phyloP scores from a whole-genome alignment of 2,888 invertebrate species.

The Temnothorax unifasciatus region DNA sequence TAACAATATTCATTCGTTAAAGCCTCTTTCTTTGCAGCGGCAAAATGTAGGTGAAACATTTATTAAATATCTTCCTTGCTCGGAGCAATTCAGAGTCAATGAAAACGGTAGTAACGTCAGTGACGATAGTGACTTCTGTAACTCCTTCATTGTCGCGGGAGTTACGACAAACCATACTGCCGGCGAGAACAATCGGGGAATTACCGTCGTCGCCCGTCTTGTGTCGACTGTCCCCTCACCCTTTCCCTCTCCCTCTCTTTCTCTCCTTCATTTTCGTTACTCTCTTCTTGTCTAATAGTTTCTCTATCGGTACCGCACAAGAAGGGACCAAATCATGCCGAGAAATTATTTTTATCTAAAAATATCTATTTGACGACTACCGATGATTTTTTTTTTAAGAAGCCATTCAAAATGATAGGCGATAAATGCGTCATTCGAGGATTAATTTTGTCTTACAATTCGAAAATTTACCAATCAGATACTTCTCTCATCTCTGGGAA shows the following conservation, averaged over 20 bases:
- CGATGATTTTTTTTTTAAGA: neutral
- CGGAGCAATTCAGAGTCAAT: conserved; percentile 41
- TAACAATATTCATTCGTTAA: neutral
- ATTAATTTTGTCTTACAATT: conserved; percentile 6
- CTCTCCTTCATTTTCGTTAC: neutral
- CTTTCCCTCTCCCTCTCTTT: neutral
- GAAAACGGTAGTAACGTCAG: conserved; percentile 44
- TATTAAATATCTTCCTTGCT: conserved; percentile 31
- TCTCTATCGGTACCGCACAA: conserved; percentile 16
- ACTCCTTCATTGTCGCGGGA: conserved; percentile 51
- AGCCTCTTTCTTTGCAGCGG: neutral
- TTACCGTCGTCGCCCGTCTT: conserved; percentile 46
- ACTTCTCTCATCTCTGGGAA: neutral
- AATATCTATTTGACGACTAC: conserved; percentile 6
- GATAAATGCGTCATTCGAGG: neutral
- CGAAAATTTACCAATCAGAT: neutral
- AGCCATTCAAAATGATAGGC: neutral
- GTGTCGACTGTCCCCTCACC: neutral
- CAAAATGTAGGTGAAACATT: conserved; percentile 4
- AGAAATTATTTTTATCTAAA: conserved; percentile 7
- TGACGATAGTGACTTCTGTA: conserved; percentile 42
- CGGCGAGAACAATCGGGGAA: conserved; percentile 49
- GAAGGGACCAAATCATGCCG: neutral
- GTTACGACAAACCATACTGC: conserved; percentile 54
- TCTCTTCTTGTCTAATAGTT: conserved; percentile 17